phyloP scores from a whole-genome alignment of 1,140 invertebrate species.

The Sinella curviseta region DNA sequence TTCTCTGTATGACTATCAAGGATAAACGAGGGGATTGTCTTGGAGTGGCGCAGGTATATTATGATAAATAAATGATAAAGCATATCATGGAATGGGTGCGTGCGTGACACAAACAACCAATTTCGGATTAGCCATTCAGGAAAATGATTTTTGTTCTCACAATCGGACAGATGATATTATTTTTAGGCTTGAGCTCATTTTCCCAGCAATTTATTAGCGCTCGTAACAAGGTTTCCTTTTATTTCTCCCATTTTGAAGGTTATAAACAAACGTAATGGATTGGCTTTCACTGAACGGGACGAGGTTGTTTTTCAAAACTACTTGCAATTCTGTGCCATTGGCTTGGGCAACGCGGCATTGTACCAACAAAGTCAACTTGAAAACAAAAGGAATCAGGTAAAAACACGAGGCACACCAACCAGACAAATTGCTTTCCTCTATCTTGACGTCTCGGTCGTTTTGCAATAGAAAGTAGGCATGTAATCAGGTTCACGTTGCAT shows the following conservation, averaged over 20 bases:
- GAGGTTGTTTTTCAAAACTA: constrained; percentile 90
- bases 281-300: constrained; percentile 77
- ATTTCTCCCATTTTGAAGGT: constrained; percentile 61
- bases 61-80: background rate
- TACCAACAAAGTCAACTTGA: constrained; percentile 92
- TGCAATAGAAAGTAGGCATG: too few relatives aligned
- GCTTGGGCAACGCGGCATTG: constrained; percentile 83
- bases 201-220: too few relatives aligned
- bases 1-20: constrained; percentile 95
- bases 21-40: constrained; percentile 91
- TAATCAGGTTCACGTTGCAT: too few relatives aligned
- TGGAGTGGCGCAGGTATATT: constrained; percentile 83
- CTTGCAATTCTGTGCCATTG: constrained; percentile 94
- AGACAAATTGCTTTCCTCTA: background rate
- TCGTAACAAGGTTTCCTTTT: background rate
- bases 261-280: constrained; percentile 86
- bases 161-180: too few relatives aligned
- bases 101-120: background rate
- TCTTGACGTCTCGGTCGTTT: too few relatives aligned
- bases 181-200: too few relatives aligned
- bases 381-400: constrained; percentile 87
- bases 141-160: background rate
- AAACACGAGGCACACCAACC: constrained; percentile 6
- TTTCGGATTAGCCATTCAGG: background rate
- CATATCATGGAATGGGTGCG: background rate